Evolutionary conservation across 2,797 vertebrate species (phyloP).

Genomic region (Lutjanus argentimaculatus): DNA sequence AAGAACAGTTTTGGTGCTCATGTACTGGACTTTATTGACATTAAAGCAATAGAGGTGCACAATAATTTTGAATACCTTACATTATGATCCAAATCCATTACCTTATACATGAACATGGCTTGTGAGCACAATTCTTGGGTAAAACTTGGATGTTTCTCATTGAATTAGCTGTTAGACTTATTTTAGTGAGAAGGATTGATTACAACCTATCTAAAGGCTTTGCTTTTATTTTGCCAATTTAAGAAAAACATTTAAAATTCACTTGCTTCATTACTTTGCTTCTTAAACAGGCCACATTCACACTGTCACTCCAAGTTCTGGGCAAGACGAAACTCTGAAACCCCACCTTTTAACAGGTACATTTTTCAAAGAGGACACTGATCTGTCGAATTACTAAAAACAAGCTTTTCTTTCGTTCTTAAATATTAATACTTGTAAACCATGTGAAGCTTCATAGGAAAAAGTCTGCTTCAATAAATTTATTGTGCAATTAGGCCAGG

Average conservation of each 20-base stretch:
- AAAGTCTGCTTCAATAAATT: slow-evolving; percentile 64
- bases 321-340: slow-evolving; percentile 78
- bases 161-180: slow-evolving; percentile 28
- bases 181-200: background rate
- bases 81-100: slow-evolving; percentile 74
- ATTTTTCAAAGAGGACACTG: slow-evolving; percentile 69
- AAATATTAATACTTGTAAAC: slow-evolving; percentile 62
- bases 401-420: background rate
- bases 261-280: background rate
- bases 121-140: slow-evolving; percentile 60
- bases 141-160: slow-evolving; percentile 32
- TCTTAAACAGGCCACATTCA: slow-evolving; percentile 28
- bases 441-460: slow-evolving; percentile 28
- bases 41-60: slow-evolving; percentile 85
- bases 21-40: slow-evolving; percentile 87
- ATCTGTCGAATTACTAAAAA: slow-evolving; percentile 28
- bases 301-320: slow-evolving; percentile 11
- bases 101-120: slow-evolving; percentile 59
- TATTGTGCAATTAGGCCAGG: slow-evolving; percentile 89
- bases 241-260: slow-evolving; percentile 16
- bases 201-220: background rate
- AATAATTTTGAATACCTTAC: slow-evolving; percentile 75
- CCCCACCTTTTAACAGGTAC: slow-evolving; percentile 85
- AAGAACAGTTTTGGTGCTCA: slow-evolving; percentile 68
- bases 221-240: slow-evolving; percentile 32